Conservation (phyloP, 2,113 vertebrate species). For the Grallaria varia region DNA sequence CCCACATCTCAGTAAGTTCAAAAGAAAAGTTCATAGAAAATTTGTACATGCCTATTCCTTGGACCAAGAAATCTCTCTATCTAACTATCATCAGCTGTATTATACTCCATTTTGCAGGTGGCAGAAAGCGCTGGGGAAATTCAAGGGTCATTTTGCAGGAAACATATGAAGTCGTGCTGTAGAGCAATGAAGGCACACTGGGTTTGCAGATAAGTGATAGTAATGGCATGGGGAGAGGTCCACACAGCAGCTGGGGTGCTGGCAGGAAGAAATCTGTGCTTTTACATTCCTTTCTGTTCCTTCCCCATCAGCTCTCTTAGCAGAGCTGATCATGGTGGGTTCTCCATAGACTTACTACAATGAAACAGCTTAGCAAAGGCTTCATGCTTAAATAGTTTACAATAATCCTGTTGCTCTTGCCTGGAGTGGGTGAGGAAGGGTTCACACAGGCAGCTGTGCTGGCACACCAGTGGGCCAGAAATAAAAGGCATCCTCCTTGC, state of each 20-base stretch:
- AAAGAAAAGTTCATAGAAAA: neutral
- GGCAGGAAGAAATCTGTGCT: neutral
- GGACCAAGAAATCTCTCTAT: neutral
- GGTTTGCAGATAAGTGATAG: rapidly evolving
- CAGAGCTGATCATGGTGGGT: neutral
- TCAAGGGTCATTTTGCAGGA: neutral
- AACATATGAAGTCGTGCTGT: neutral
- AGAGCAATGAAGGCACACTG: rapidly evolving
- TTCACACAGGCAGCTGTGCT: neutral
- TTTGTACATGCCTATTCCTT: neutral
- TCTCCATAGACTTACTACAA: neutral
- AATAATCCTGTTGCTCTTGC: neutral
- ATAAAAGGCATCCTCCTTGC: neutral
- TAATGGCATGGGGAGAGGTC: neutral
- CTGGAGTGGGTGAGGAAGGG: neutral
- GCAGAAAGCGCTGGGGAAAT: neutral
- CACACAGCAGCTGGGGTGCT: neutral
- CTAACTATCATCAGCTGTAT: neutral
- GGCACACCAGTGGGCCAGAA: neutral
- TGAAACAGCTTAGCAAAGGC: neutral
- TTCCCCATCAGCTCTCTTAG: neutral
- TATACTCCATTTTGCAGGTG: neutral
- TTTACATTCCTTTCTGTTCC: neutral
- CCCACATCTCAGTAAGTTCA: neutral
- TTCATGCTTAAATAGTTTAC: neutral